These are phyloP conservation scores for Cheumatopsyche charites DNA, from an alignment of 1,140 invertebrate genomes.

Conservation along the genomic window DNA sequence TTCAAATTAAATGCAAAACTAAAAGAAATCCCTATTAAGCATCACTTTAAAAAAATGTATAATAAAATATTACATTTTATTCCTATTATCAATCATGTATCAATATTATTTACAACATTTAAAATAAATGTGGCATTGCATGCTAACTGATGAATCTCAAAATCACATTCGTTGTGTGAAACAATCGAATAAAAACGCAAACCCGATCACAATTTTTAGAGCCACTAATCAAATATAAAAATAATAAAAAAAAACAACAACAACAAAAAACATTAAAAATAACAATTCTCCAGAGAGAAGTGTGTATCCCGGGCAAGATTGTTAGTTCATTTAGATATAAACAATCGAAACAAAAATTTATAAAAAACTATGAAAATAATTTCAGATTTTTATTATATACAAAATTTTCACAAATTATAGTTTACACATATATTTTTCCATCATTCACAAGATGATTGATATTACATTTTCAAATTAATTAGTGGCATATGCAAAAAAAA, in stretches of 20 bases:
- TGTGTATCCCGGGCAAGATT: no score
- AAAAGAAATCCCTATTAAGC: conserved; percentile 34
- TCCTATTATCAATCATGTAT: conserved; percentile 42
- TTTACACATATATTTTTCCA: no score
- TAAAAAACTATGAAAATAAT: no score
- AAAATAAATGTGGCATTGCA: conserved; percentile 41
- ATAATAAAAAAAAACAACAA: neutral
- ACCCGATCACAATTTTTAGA: no score
- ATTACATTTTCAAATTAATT: neutral
- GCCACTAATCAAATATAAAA: no score
- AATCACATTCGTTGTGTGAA: conserved; percentile 12
- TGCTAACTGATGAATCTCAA: conserved; percentile 38
- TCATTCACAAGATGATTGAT: no score
- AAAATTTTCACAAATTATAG: no score
- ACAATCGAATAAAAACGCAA: conserved; percentile 5
- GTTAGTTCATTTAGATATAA: no score
- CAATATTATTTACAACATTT: conserved; percentile 43
- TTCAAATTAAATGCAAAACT: conserved; percentile 2
- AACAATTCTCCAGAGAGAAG: neutral
- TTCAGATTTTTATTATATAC: no score
- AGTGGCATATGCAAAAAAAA: conserved; percentile 13
- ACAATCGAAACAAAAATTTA: no score
- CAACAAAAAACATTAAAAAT: neutral
- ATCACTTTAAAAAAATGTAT: conserved; percentile 44
- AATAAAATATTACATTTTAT: conserved; percentile 48